Evolutionary conservation across 2,888 invertebrate genomes (phyloP).

Genomic region (Apamea sordens): DNA sequence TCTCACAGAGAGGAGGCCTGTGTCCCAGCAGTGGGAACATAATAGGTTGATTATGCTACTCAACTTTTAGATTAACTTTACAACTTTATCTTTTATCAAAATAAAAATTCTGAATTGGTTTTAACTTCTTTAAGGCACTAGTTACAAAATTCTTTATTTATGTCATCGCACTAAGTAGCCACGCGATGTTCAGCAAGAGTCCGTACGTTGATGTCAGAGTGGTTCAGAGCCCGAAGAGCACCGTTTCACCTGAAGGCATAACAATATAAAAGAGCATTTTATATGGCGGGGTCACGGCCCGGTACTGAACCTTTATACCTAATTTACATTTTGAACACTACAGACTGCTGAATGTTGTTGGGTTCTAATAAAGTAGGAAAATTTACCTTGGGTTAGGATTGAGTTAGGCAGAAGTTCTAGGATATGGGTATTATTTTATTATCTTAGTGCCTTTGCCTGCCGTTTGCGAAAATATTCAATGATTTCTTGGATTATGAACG

Average conservation of each 20-base stretch:
- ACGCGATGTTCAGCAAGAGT: conserved; percentile 15
- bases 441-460: not conserved
- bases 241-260: conserved; percentile 43
- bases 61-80: not conserved
- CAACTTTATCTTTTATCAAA: not conserved
- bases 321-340: conserved; percentile 59
- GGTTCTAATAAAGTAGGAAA: conserved; percentile 22
- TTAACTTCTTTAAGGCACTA: not conserved
- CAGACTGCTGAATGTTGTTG: conserved; percentile 34
- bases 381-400: conserved; percentile 18
- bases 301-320: conserved; percentile 40
- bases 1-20: not conserved
- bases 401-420: conserved; percentile 8
- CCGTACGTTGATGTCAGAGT: conserved; percentile 20
- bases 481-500: not conserved
- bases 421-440: conserved; percentile 6
- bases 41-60: not conserved
- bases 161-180: not conserved
- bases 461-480: not conserved
- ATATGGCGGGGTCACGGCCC: conserved; percentile 38
- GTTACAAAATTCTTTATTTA: not conserved
- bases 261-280: conserved; percentile 56
- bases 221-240: conserved; percentile 9
- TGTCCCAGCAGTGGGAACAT: not conserved
- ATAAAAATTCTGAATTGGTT: not conserved